phyloP scores from a whole-genome alignment of 2,888 invertebrate species.

The Papilio demoleus region DNA sequence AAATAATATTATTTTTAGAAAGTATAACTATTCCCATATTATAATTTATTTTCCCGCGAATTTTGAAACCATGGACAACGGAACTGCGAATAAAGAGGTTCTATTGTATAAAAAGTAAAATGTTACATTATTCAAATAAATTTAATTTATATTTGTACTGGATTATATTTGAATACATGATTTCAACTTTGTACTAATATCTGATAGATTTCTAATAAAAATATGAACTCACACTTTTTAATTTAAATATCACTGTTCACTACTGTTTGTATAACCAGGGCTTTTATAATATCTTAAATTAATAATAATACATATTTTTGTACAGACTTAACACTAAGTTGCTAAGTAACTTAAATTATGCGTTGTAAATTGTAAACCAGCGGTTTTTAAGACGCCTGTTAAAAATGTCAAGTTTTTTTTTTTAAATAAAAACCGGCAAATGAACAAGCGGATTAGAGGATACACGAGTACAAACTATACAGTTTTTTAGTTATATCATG shows the following conservation, averaged over 20 bases:
- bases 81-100: too few species aligned
- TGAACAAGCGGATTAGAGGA: too few species aligned
- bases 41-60: too few species aligned
- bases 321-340: slow-evolving; percentile 28
- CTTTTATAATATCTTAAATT: slow-evolving; percentile 24
- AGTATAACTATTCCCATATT: too few species aligned
- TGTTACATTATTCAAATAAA: background rate
- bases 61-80: too few species aligned
- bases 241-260: background rate
- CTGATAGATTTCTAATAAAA: background rate
- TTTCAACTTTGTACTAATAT: background rate
- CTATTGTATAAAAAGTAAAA: background rate
- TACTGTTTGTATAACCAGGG: background rate
- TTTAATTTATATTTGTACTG: background rate
- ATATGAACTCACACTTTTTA: background rate
- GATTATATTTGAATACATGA: background rate
- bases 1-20: too few species aligned
- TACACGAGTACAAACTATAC: too few species aligned
- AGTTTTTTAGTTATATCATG: too few species aligned
- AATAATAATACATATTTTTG: slow-evolving; percentile 29
- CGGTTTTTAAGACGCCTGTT: background rate
- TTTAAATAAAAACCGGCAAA: too few species aligned
- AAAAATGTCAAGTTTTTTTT: too few species aligned
- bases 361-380: background rate
- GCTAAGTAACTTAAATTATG: too few species aligned